Percentiles rank a stretch among this genome's conserved stretches.
phyloP scores from a whole-genome alignment of 2,888 invertebrate genomes.

The Keiferia lycopersicella region DNA sequence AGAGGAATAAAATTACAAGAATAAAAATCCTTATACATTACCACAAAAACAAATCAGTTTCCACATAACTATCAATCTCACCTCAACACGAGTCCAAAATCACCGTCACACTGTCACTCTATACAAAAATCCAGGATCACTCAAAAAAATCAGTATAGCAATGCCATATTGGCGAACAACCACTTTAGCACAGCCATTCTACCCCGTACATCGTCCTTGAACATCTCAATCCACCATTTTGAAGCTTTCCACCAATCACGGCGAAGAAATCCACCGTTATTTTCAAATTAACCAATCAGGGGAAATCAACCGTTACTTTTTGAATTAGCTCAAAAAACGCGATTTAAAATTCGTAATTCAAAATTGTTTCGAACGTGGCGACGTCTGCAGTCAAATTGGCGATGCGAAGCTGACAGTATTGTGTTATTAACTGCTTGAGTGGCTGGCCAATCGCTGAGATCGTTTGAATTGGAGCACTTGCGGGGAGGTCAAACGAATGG shows the following conservation, averaged over 20 bases:
- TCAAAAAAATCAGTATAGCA: conserved; percentile 40
- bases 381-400: conserved; percentile 69
- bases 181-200: conserved; percentile 48
- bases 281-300: conserved; percentile 9
- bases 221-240: conserved; percentile 65
- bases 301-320: too few relatives aligned
- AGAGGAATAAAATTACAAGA: background rate
- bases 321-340: background rate
- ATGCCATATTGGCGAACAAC: conserved; percentile 75
- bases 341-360: background rate
- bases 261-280: conserved; percentile 8
- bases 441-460: conserved; percentile 67
- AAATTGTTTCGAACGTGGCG: conserved; percentile 19
- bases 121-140: conserved; percentile 32
- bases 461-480: conserved; percentile 74
- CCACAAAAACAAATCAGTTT: background rate
- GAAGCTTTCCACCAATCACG: conserved; percentile 14
- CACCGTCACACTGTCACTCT: conserved; percentile 6
- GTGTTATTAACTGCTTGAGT: conserved; percentile 56
- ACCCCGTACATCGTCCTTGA: conserved; percentile 46
- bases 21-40: background rate
- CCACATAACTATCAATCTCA: background rate
- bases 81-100: conserved; percentile 15
- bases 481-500: conserved; percentile 65
- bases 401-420: conserved; percentile 70